Percentiles rank a stretch among this genome's conserved stretches.
phyloP scores from a whole-genome alignment of 2,113 vertebrate species.

The Anoura caudifer region DNA sequence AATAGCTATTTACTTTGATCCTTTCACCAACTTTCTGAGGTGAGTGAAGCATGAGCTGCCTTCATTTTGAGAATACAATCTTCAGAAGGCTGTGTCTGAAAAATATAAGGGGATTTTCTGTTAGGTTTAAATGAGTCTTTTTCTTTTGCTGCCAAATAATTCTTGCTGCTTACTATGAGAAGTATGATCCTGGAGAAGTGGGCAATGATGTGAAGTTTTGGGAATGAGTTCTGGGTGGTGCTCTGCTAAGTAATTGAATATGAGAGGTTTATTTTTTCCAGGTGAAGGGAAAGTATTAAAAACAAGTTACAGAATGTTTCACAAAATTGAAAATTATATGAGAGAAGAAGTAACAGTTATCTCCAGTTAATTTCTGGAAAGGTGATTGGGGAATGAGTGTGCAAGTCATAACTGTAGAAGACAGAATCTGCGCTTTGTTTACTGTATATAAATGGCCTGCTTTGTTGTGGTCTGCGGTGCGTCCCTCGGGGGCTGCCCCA shows the following conservation, averaged over 20 bases:
- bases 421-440: conserved; percentile 12
- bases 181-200: not conserved
- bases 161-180: not conserved
- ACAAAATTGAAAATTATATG: not conserved
- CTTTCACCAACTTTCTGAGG: not conserved
- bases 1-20: not conserved
- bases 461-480: not conserved
- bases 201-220: fast-evolving
- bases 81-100: not conserved
- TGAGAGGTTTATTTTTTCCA: not conserved
- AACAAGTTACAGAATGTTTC: not conserved
- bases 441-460: not conserved
- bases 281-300: not conserved
- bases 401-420: not conserved
- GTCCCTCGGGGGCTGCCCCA: not conserved
- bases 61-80: not conserved
- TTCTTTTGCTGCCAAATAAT: not conserved
- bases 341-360: not conserved
- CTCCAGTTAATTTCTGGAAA: not conserved
- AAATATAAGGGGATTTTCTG: not conserved
- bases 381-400: not conserved
- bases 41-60: not conserved
- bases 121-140: not conserved
- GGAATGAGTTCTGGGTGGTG: not conserved
- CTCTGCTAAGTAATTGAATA: not conserved